phyloP scores from a whole-genome alignment of 1,140 invertebrate genomes.

The Mactra quadrangularis region DNA sequence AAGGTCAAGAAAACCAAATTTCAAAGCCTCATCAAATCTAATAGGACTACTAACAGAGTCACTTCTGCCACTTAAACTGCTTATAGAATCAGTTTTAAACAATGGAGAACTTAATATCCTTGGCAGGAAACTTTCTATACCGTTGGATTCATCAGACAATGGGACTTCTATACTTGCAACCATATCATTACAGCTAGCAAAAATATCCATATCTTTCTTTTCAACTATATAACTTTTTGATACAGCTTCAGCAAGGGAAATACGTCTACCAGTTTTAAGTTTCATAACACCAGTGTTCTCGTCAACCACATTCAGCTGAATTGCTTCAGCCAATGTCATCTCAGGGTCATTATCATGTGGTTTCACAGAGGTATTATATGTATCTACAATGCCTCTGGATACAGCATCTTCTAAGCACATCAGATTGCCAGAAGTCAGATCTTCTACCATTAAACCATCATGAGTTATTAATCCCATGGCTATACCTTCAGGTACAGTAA shows the following conservation, averaged over 20 bases:
- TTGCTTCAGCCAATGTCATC: slow-evolving; percentile 44
- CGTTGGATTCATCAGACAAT: slow-evolving; percentile 4
- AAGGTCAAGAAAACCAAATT: slow-evolving; percentile 86
- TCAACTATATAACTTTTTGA: slow-evolving; percentile 44
- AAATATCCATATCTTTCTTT: slow-evolving; percentile 28
- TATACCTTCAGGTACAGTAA: slow-evolving; percentile 78
- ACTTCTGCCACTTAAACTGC: slow-evolving; percentile 30
- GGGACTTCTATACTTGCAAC: slow-evolving; percentile 7
- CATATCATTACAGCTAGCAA: slow-evolving; percentile 20
- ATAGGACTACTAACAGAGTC: slow-evolving; percentile 58
- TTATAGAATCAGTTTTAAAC: slow-evolving; percentile 14
- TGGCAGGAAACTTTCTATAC: not conserved
- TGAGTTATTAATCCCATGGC: slow-evolving; percentile 91
- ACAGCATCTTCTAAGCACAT: slow-evolving; percentile 86
- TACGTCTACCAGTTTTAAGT: slow-evolving; percentile 50
- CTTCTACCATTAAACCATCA: slow-evolving; percentile 91
- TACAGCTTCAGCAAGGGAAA: slow-evolving; percentile 53
- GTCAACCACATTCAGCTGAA: slow-evolving; percentile 42
- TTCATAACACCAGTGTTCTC: slow-evolving; percentile 48
- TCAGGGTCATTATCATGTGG: slow-evolving; percentile 54
- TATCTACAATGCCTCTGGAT: slow-evolving; percentile 92
- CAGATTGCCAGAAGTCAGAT: slow-evolving; percentile 90
- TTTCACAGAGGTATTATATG: slow-evolving; percentile 85
- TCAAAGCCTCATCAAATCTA: slow-evolving; percentile 61
- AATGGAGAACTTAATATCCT: slow-evolving; percentile 23